Conservation (phyloP, 1,140 invertebrate species). For the Dendroctonus valens region DNA sequence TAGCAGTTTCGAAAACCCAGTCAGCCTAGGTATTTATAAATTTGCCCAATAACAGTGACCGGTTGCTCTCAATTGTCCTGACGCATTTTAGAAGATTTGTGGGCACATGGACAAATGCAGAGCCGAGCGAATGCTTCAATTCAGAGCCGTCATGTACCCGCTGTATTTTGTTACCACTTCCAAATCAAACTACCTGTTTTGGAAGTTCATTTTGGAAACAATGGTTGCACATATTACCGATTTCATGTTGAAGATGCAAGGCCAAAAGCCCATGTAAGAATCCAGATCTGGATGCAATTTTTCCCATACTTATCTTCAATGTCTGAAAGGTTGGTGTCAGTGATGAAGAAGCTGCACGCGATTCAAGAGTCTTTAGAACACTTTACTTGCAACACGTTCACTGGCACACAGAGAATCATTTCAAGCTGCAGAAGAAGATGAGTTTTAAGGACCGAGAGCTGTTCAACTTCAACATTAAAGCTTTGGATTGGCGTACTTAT, state of each 20-base stretch:
- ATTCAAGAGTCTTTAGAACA: conserved; percentile 69
- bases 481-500: conserved; percentile 61
- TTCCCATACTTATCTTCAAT: too few relatives aligned
- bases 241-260: conserved; percentile 53
- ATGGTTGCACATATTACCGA: conserved; percentile 60
- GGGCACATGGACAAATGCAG: neutral
- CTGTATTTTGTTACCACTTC: conserved; percentile 28
- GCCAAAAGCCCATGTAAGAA: conserved; percentile 60
- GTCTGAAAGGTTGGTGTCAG: too few relatives aligned
- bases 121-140: conserved; percentile 5
- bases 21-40: conserved; percentile 7
- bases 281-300: too few relatives aligned
- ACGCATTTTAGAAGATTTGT: conserved; percentile 17
- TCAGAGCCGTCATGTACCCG: conserved; percentile 36
- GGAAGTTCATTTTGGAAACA: conserved; percentile 56
- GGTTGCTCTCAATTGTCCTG: conserved; percentile 1
- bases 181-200: conserved; percentile 44
- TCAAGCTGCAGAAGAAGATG: conserved; percentile 61
- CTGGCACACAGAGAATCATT: conserved; percentile 67
- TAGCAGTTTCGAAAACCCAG: conserved; percentile 13
- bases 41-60: too few relatives aligned
- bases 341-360: conserved; percentile 69
- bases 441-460: conserved; percentile 57
- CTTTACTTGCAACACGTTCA: conserved; percentile 69
- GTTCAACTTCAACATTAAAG: conserved; percentile 60